Evolutionary conservation across 1,140 invertebrate genomes (phyloP), one percentile per base, ranked within the genome.

Genomic region (Amyelois transitella): DNA sequence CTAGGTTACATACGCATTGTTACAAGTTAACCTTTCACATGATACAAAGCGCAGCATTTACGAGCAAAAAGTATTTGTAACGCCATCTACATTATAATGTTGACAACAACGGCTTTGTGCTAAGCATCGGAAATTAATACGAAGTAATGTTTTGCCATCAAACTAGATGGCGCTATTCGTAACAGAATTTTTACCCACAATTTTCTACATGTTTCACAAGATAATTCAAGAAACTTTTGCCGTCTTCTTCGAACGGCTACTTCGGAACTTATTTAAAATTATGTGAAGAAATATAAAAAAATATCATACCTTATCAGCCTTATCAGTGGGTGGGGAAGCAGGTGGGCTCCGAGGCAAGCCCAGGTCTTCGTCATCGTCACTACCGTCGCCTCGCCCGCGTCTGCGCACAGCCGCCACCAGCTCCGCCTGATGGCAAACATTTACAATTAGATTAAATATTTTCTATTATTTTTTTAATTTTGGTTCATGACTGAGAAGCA

Each of bases 311-410:
- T 91, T 90, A 62, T 88, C 85, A 86, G 85, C 89, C 79, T 90
- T 91, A 63, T 91, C 89, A 44, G 89, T 90, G 53, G 90, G 91
- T 14, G 91, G 91, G 54, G 90, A 91, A 32, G 89, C 90, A 10
- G 87, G 86, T 4, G 91, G 91, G 72, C 91, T 92, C 60, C 89
- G 88, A 4, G 91, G 92, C 45, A 93, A 78, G 24, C 92, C 92
- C n/a, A 89, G 81, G 69, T 91, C 91, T 56, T 93, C 92, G 62
- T 92, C 92, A 58, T 91, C 90, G 53, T 90, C 86, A 62, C 86
- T 86, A 49, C 87, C 89, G 61, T 91, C 90, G 24, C 90, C 86
- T 53, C 91, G 79, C 44, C 90, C 84, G 66, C 90, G 81, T 63
- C 86, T 69, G 21, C 88, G 61, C 56, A 92, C 89, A 32, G 90